Evolutionary conservation across 2,113 vertebrate genomes (phyloP).

Genomic region (Bos javanicus): DNA sequence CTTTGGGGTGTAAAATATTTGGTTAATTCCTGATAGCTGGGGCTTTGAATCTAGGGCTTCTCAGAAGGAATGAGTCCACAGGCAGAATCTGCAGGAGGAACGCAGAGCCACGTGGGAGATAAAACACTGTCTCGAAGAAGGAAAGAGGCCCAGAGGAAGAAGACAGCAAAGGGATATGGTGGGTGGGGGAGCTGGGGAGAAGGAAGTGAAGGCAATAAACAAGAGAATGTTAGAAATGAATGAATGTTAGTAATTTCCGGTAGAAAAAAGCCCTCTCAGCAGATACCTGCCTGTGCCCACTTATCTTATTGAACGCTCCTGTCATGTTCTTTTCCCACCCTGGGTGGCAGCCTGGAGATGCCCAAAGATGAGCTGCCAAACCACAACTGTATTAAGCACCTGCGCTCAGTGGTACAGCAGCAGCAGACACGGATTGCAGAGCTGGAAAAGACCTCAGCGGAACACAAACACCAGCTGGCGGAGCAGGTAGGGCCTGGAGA

Average conservation of each 20-base stretch:
- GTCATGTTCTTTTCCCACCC: neutral
- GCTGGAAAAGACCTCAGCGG: conserved; percentile 93
- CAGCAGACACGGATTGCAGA: conserved; percentile 95
- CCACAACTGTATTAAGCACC: conserved; percentile 97
- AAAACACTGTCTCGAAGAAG: neutral
- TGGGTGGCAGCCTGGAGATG: conserved; percentile 90
- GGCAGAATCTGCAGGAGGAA: neutral
- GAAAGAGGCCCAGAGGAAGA: neutral
- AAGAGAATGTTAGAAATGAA: neutral
- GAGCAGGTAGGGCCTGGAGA: conserved; percentile 87
- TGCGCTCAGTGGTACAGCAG: conserved; percentile 93
- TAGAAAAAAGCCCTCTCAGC: neutral
- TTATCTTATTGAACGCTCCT: neutral
- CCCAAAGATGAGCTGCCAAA: conserved; percentile 97
- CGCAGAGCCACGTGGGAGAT: neutral
- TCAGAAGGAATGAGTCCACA: neutral
- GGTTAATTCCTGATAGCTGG: neutral
- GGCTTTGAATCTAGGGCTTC: neutral
- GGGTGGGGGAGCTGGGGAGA: neutral
- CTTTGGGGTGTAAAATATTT: conserved; percentile 11
- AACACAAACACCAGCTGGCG: conserved; percentile 96
- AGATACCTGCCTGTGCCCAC: neutral
- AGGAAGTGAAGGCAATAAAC: neutral
- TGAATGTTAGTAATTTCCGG: neutral
- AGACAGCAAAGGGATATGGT: neutral